Percentiles rank a stretch among this genome's conserved stretches.
phyloP scores from a whole-genome alignment of 2,113 vertebrate genomes.

The Piprites chloris region DNA sequence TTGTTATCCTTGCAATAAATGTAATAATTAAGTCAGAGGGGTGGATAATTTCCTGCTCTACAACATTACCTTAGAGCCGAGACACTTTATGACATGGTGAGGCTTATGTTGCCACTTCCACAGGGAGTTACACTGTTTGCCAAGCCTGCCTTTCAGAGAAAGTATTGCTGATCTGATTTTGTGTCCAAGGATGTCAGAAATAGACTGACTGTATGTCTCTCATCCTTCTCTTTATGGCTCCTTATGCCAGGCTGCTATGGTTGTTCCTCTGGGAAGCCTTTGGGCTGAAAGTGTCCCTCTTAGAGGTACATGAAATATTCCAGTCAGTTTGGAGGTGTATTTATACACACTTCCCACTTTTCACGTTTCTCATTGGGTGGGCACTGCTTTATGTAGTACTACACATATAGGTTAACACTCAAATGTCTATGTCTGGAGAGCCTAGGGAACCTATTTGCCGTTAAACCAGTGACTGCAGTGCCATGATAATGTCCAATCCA shows the following conservation, averaged over 20 bases:
- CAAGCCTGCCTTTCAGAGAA: not conserved
- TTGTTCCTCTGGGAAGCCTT: not conserved
- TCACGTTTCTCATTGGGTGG: not conserved
- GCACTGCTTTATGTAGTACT: not conserved
- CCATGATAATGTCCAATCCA: accelerated
- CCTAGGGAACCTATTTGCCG: too few relatives aligned
- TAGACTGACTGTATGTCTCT: not conserved
- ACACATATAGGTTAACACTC: not conserved
- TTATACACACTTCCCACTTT: not conserved
- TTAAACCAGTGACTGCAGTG: not conserved
- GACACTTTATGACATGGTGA: not conserved
- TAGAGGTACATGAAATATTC: not conserved
- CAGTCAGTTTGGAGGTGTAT: not conserved
- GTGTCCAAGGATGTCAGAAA: not conserved
- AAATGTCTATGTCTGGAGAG: not conserved
- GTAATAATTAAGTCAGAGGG: not conserved
- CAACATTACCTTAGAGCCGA: accelerated
- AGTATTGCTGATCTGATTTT: not conserved
- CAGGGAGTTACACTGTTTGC: accelerated
- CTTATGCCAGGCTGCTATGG: not conserved
- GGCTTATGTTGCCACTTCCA: not conserved
- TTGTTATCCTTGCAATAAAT: not conserved
- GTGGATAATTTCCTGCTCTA: not conserved
- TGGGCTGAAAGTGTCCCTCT: not conserved
- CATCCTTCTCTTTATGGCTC: not conserved